phyloP scores from a whole-genome alignment of 2,888 invertebrate genomes.

The Myopa tessellatipennis region DNA sequence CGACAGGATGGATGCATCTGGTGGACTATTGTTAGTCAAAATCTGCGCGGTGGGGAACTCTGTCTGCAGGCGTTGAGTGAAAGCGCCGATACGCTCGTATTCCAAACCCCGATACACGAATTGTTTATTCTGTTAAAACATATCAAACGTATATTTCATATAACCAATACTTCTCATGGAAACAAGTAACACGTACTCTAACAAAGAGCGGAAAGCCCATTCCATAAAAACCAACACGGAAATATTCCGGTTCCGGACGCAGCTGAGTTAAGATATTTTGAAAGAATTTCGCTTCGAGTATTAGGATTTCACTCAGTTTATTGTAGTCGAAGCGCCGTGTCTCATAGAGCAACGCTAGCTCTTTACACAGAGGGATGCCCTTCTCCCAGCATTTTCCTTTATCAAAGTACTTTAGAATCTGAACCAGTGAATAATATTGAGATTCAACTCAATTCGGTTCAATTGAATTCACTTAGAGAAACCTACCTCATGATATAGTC shows the following conservation, averaged over 20 bases:
- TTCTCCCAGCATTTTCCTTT: slow-evolving; percentile 98
- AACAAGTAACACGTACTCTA: slow-evolving; percentile 74
- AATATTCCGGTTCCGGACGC: slow-evolving; percentile 93
- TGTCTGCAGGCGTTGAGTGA: slow-evolving; percentile 91
- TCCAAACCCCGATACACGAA: slow-evolving; percentile 96
- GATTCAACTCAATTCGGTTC: not conserved
- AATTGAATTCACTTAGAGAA: not conserved
- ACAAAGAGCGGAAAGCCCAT: slow-evolving; percentile 94
- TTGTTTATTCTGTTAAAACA: slow-evolving; percentile 81
- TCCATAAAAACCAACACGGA: slow-evolving; percentile 95
- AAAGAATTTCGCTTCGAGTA: slow-evolving; percentile 89
- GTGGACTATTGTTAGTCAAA: slow-evolving; percentile 90
- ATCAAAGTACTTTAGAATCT: slow-evolving; percentile 92
- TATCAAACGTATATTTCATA: not conserved
- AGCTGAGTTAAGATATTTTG: slow-evolving; percentile 90
- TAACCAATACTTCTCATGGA: too few species aligned
- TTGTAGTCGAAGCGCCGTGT: slow-evolving; percentile 87
- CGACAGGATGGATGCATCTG: slow-evolving; percentile 86
- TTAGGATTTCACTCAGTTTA: slow-evolving; percentile 85
- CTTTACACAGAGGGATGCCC: slow-evolving; percentile 91
- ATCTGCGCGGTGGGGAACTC: slow-evolving; percentile 96
- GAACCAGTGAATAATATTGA: slow-evolving; percentile 19
- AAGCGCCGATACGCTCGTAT: slow-evolving; percentile 94
- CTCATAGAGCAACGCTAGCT: slow-evolving; percentile 88
- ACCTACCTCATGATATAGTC: slow-evolving; percentile 77